A percentile compares a stretch with the other conserved stretches of the same genome.
Conservation (phyloP, 30 jellyfish, hydroid and myxozoan genomes). For the Aurelia coerulea region DNA sequence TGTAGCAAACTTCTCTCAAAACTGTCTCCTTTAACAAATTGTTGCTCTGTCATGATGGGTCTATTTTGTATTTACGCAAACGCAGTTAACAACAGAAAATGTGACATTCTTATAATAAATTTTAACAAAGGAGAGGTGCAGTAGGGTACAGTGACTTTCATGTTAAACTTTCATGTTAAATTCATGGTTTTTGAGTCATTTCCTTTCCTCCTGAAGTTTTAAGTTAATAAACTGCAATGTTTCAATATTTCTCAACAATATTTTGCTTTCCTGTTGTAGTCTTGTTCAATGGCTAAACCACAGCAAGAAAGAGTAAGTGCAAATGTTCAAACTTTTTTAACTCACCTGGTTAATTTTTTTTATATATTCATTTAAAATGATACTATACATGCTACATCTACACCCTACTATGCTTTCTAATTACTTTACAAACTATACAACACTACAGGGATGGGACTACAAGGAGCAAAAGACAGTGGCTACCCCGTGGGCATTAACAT, state of each 20-base stretch:
- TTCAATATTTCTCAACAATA: not conserved
- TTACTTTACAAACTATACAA: no score
- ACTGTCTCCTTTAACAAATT: no score
- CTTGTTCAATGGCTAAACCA: conserved; percentile 93
- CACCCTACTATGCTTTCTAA: no score
- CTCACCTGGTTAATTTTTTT: not conserved
- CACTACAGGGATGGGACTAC: no score
- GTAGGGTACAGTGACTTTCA: not conserved
- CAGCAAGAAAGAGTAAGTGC: conserved; percentile 95
- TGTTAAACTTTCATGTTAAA: not conserved
- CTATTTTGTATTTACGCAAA: no score
- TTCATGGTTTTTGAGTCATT: not conserved
- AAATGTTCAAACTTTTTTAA: not conserved
- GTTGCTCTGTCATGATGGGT: no score
- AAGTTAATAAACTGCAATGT: not conserved
- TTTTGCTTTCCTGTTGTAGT: conserved; percentile 38
- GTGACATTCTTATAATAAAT: not conserved
- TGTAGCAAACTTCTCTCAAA: no score
- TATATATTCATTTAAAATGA: not conserved
- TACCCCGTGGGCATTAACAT: no score
- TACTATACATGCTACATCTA: no score
- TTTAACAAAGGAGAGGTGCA: no score
- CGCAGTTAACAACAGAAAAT: not conserved
- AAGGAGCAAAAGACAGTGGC: no score
- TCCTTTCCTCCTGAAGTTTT: not conserved